Evolutionary conservation across 2,113 vertebrate species (phyloP).

Genomic region (Pteronura brasiliensis): DNA sequence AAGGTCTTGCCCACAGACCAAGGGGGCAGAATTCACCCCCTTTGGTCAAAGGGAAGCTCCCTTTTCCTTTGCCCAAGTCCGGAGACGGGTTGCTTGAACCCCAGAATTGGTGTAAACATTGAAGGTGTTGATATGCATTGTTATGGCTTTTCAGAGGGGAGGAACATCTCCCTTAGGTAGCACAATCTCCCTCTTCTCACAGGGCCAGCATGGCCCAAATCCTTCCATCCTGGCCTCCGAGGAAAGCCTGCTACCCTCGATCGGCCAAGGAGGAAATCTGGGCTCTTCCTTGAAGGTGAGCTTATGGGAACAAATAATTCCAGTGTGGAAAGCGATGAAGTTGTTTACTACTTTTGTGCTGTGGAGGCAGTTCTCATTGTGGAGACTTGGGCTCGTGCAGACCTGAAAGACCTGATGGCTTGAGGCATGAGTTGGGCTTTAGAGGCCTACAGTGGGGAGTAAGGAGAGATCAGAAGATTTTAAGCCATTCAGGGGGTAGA

Average conservation of each 20-base stretch:
- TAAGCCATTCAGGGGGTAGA: neutral
- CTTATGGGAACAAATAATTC: neutral
- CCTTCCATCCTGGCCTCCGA: neutral
- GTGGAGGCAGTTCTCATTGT: neutral
- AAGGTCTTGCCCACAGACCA: neutral
- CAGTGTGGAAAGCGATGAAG: neutral
- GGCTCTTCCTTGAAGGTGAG: neutral
- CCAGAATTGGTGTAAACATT: neutral
- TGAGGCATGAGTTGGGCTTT: neutral
- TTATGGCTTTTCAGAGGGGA: neutral
- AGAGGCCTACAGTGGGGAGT: neutral
- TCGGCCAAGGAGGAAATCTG: neutral
- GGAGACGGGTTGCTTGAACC: neutral
- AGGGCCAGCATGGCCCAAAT: neutral
- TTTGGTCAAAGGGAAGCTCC: neutral
- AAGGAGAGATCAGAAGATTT: neutral
- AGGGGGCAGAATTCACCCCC: neutral
- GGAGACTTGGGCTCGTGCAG: neutral
- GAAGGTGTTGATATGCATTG: neutral
- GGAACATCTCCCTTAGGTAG: neutral
- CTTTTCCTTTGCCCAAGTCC: neutral
- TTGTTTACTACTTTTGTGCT: neutral
- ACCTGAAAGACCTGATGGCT: neutral
- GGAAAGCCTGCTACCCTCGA: neutral
- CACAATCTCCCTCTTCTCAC: neutral